These are phyloP conservation scores for Sparus aurata DNA, from an alignment of 2,797 vertebrate species.

Conservation along the genomic window DNA sequence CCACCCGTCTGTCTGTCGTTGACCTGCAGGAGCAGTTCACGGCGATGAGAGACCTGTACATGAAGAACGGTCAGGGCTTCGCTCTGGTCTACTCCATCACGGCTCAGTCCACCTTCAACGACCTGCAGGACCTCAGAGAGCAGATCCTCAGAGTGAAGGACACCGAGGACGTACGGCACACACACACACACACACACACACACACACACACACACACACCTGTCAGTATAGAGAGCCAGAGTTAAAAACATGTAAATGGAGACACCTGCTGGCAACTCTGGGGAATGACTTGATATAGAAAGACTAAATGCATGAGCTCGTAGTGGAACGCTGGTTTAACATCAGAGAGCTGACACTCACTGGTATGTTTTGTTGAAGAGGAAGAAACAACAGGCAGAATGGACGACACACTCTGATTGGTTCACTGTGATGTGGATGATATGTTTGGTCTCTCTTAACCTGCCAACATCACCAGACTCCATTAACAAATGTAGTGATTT, in stretches of 20 bases:
- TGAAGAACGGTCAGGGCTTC: conserved; percentile 98
- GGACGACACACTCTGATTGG: too few species aligned
- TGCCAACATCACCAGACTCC: too few species aligned
- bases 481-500: too few species aligned
- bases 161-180: conserved; percentile 77
- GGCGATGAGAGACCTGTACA: conserved; percentile 96
- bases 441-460: too few species aligned
- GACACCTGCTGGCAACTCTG: neutral
- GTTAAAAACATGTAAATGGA: neutral
- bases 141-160: conserved; percentile 97
- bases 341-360: too few species aligned
- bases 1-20: conserved; percentile 13
- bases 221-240: neutral
- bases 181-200: conserved; percentile 21
- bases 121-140: conserved; percentile 95
- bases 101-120: conserved; percentile 97
- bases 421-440: too few species aligned
- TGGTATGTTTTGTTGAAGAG: too few species aligned
- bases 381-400: too few species aligned
- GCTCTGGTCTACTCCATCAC: conserved; percentile 97
- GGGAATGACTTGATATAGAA: neutral
- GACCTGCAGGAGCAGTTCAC: conserved; percentile 93
- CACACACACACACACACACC: conserved; percentile 11
- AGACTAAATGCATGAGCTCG: too few species aligned
- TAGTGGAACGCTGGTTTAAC: too few species aligned